Percentiles rank a stretch among this genome's conserved stretches.
These are phyloP conservation scores for Campopleginae sp. DNA, from an alignment of 2,888 invertebrate genomes.

Conservation along the genomic window DNA sequence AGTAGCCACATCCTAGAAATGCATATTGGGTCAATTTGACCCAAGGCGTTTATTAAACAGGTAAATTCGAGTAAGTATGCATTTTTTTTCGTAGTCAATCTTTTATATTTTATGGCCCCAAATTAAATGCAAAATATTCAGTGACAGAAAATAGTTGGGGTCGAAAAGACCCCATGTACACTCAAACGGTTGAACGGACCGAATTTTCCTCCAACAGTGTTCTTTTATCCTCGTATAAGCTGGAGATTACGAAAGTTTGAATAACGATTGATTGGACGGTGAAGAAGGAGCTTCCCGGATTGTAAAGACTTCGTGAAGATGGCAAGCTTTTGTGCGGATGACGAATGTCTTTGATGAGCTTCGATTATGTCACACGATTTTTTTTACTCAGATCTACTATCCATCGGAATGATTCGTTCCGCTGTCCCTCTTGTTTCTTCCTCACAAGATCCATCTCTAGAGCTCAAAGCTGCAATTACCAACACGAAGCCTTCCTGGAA, in stretches of 20 bases:
- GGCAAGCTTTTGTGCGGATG: not conserved
- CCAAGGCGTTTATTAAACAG: too few species aligned
- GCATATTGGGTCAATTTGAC: too few species aligned
- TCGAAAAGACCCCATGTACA: too few species aligned
- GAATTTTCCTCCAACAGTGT: not conserved
- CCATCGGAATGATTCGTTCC: slow-evolving; percentile 32
- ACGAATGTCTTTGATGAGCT: slow-evolving; percentile 7
- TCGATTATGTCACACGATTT: slow-evolving; percentile 69
- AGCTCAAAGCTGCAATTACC: slow-evolving; percentile 68
- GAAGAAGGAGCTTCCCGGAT: not conserved
- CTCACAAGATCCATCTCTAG: slow-evolving; percentile 32
- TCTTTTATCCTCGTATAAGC: not conserved
- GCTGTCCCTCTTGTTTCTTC: slow-evolving; percentile 40
- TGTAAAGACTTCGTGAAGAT: not conserved
- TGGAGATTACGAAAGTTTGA: not conserved
- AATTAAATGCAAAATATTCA: too few species aligned
- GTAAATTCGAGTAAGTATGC: too few species aligned
- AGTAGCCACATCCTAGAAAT: too few species aligned
- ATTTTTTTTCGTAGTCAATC: too few species aligned
- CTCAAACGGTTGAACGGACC: not conserved
- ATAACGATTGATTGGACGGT: not conserved
- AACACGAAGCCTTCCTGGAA: slow-evolving; percentile 74
- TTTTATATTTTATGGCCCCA: too few species aligned
- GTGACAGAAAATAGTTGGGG: too few species aligned
- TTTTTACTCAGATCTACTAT: slow-evolving; percentile 61